These are phyloP conservation scores for Heliopora coerulea DNA, from an alignment of 92 coral and sea anemone species.

Conservation along the genomic window DNA sequence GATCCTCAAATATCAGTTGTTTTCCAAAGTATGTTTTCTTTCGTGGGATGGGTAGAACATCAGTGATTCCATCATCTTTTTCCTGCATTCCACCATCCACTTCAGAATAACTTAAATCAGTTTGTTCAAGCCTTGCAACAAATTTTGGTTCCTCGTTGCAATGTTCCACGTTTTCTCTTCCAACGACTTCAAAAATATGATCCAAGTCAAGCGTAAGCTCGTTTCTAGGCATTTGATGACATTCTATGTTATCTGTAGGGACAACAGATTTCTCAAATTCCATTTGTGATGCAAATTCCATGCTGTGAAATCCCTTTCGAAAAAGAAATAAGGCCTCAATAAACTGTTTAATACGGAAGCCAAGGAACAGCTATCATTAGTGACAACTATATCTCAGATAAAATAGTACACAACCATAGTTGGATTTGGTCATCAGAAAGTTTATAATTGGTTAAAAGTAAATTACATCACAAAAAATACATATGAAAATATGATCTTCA, in stretches of 20 bases:
- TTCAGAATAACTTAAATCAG: too few relatives aligned
- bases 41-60: neutral
- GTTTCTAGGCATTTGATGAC: neutral
- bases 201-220: conserved; percentile 9
- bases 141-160: conserved; percentile 1
- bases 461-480: too few relatives aligned
- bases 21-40: conserved; percentile 19
- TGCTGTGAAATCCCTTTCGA: conserved; percentile 3
- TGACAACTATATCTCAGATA: too few relatives aligned
- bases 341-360: too few relatives aligned
- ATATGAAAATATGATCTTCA: too few relatives aligned
- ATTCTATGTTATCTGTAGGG: conserved; percentile 6
- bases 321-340: neutral
- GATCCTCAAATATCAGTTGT: conserved; percentile 33
- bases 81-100: neutral
- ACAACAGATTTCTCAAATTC: neutral
- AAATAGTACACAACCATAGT: too few relatives aligned
- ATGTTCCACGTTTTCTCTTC: neutral
- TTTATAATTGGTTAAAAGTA: too few relatives aligned
- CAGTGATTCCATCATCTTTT: neutral
- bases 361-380: too few relatives aligned
- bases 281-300: neutral
- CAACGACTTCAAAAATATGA: neutral
- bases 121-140: neutral
- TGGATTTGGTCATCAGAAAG: too few relatives aligned